Evolutionary conservation across 2,888 invertebrate genomes (phyloP).

Genomic region (Tachystola acroxantha): DNA sequence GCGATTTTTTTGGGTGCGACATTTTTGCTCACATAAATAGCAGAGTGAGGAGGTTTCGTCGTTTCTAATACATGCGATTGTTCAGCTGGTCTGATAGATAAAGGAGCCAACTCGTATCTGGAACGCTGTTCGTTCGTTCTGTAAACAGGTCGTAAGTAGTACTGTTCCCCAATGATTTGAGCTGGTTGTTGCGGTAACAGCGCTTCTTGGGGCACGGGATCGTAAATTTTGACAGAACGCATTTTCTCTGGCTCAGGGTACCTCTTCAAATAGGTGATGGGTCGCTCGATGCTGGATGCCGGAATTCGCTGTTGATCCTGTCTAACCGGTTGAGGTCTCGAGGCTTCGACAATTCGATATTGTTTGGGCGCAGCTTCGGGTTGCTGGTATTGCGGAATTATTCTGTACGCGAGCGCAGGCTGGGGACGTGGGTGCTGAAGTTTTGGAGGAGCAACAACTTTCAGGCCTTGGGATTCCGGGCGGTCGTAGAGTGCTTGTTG

Average conservation of each 20-base stretch:
- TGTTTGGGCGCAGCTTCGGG: slow-evolving; percentile 62
- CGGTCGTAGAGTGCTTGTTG: slow-evolving; percentile 53
- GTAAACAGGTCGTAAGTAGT: slow-evolving; percentile 55
- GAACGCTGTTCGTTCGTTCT: slow-evolving; percentile 53
- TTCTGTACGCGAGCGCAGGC: slow-evolving; percentile 42
- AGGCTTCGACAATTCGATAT: slow-evolving; percentile 55
- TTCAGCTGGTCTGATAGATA: slow-evolving; percentile 38
- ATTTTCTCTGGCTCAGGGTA: slow-evolving; percentile 60
- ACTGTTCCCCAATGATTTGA: slow-evolving; percentile 54
- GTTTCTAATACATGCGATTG: slow-evolving; percentile 37
- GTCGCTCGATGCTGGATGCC: slow-evolving; percentile 50
- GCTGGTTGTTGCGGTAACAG: slow-evolving; percentile 38
- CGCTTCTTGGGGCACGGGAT: slow-evolving; percentile 41
- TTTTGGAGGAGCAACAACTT: slow-evolving; percentile 67
- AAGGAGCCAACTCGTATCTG: slow-evolving; percentile 46
- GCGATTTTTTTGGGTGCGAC: slow-evolving; percentile 47
- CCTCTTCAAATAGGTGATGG: slow-evolving; percentile 59
- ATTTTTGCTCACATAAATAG: slow-evolving; percentile 66
- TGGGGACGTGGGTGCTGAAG: slow-evolving; percentile 38
- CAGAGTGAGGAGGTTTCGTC: slow-evolving; percentile 58
- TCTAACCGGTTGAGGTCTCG: slow-evolving; percentile 44
- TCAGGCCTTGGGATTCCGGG: slow-evolving; percentile 63
- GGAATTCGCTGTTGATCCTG: slow-evolving; percentile 55
- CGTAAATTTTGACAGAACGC: slow-evolving; percentile 54
- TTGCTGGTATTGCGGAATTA: slow-evolving; percentile 56